Evolutionary conservation across 2,113 vertebrate genomes (phyloP), one percentile per base, ranked within the genome.

Genomic region (Parotia lawesii): DNA sequence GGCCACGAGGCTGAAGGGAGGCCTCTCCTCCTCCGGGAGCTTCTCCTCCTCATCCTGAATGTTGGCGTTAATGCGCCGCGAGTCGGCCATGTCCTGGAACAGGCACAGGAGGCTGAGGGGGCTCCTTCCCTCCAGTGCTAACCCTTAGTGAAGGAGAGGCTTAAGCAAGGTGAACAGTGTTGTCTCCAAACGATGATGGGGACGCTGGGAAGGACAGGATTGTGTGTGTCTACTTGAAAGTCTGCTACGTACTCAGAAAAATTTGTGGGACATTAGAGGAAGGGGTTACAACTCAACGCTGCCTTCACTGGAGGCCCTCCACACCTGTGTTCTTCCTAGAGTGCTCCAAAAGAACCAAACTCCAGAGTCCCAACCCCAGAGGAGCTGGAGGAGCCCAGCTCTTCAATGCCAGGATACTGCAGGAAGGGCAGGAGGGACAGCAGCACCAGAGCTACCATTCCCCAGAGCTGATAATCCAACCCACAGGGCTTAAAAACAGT

Each of bases 71-170:
- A 99, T 99, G 90, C 99, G 98, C 18, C 99, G 98, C 0, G 99
- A 99, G 93, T 99, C 99, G 0, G 99, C 99, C 98, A 99, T 99
- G 88, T 99, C 99, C 99, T 99, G 67, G 4, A 66, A 85, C 22
- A 61, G 20, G 29, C 65, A 86, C 3, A 22, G 45, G 5, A 50
- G 28, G 7, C 25, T 83, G 1, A 66, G 11, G 22, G 15, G n/a
- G 71, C 40, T 75, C 54, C 69, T 82, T 33, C 85, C 57, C 86
- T 47, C 15, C 82, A 48, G 31, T 9, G n/a, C 67, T 31, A 23
- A 29, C 25, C 54, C n/a, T 17, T 4, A 50, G 27, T 12, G n/a
- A 84, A 87, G 48, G 8, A 70, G 28, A 60, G 29, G 44, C 76
- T 70, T n/a, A 21, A 74, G 61, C 19, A 47, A 60, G 67, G 85